Evolutionary conservation across 2,797 vertebrate species (phyloP).

Genomic region (Acipenser ruthenus): DNA sequence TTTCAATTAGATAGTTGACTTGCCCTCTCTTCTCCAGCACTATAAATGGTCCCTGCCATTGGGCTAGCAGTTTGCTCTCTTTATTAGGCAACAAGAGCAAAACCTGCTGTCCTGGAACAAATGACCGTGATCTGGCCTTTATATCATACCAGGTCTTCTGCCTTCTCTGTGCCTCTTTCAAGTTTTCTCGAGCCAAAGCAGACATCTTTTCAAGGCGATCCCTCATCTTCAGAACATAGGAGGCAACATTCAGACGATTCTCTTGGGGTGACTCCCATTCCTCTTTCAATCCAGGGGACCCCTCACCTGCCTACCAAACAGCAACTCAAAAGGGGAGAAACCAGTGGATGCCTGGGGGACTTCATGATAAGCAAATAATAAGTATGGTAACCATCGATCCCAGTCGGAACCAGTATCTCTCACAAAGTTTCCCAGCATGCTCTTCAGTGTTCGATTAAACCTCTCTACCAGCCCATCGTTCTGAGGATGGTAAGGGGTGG

Average conservation of each 20-base stretch:
- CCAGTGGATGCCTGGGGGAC: slow-evolving; percentile 3
- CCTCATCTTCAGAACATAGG: slow-evolving; percentile 16
- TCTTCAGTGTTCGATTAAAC: slow-evolving; percentile 1
- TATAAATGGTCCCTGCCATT: slow-evolving; percentile 7
- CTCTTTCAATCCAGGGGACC: slow-evolving; percentile 16
- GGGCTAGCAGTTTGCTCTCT: slow-evolving; percentile 4
- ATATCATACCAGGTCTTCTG: slow-evolving; percentile 16
- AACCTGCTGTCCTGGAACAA: slow-evolving; percentile 11
- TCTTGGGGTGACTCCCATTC: slow-evolving; percentile 5
- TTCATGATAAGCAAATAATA: slow-evolving; percentile 1
- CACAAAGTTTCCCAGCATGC: slow-evolving; percentile 6
- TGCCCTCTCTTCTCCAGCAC: neutral
- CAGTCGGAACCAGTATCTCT: slow-evolving; percentile 5
- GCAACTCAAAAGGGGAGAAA: slow-evolving; percentile 8
- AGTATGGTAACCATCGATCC: slow-evolving; percentile 7
- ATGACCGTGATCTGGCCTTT: neutral
- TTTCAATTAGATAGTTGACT: slow-evolving; percentile 2
- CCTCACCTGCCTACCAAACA: slow-evolving; percentile 1
- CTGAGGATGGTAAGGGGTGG: too few relatives aligned
- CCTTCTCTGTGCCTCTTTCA: neutral
- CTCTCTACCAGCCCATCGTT: too few relatives aligned
- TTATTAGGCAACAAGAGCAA: slow-evolving; percentile 10
- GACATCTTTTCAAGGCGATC: slow-evolving; percentile 12
- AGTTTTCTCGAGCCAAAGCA: neutral
- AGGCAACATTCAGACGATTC: neutral